These are phyloP conservation scores for Blennius ocellaris DNA, from an alignment of 2,113 vertebrate species.

Conservation along the genomic window DNA sequence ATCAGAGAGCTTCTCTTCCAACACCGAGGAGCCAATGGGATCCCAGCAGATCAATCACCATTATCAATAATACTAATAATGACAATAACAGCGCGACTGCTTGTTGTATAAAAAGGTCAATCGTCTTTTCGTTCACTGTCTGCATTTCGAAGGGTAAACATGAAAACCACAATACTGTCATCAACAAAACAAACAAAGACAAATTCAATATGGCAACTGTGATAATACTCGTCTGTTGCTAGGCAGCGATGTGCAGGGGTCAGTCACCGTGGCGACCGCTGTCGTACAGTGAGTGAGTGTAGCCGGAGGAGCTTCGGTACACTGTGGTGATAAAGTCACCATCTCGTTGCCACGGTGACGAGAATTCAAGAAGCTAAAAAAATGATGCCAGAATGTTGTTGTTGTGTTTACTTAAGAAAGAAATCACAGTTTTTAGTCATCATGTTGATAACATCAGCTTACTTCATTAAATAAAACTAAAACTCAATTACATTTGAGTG, in stretches of 20 bases:
- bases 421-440: no score
- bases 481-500: no score
- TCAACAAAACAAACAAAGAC: conserved; percentile 46
- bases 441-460: no score
- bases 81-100: conserved; percentile 28
- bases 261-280: conserved; percentile 4
- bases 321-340: no score
- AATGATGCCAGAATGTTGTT: no score
- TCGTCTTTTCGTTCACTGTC: conserved; percentile 46
- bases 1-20: conserved; percentile 67
- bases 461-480: no score
- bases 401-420: no score
- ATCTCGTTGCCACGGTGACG: no score
- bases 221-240: conserved; percentile 67
- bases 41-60: conserved; percentile 48
- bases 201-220: conserved; percentile 64
- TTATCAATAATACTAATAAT: conserved; percentile 22
- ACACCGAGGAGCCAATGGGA: conserved; percentile 68
- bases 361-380: no score
- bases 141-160: conserved; percentile 69
- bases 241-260: conserved; percentile 53
- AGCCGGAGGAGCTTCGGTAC: no score
- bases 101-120: conserved; percentile 64
- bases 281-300: not conserved
- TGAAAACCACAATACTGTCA: conserved; percentile 82